These are phyloP conservation scores for Meloidogyne chitwoodi DNA, from an alignment of 1,140 invertebrate species.

Conservation along the genomic window DNA sequence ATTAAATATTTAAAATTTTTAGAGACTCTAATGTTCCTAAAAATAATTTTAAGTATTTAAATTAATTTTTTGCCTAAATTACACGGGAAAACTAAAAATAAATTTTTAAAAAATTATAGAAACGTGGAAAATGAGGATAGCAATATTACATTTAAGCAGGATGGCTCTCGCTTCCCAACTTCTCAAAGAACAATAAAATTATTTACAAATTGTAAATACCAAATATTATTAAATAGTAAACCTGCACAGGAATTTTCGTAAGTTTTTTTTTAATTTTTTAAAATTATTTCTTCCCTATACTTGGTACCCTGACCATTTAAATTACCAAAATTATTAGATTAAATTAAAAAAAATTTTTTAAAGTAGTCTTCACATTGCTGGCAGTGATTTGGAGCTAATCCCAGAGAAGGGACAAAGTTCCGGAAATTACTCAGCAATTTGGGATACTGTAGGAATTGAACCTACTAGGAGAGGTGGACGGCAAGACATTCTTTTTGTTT, in stretches of 20 bases:
- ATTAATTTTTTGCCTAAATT: too few species aligned
- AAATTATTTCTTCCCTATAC: background rate
- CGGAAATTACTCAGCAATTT: conserved; percentile 37
- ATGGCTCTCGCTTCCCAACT: conserved; percentile 24
- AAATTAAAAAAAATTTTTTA: background rate
- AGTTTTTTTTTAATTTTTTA: conserved; percentile 2
- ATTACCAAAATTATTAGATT: background rate
- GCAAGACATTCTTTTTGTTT: conserved; percentile 37
- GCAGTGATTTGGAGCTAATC: conserved; percentile 39
- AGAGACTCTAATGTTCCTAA: too few species aligned
- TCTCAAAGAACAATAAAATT: conserved; percentile 30
- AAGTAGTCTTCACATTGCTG: conserved; percentile 33
- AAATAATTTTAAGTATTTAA: too few species aligned
- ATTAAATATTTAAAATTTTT: too few species aligned
- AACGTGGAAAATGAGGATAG: background rate
- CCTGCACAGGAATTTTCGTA: conserved; percentile 30
- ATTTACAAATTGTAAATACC: conserved; percentile 28
- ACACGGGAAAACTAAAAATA: too few species aligned
- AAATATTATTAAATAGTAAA: conserved; percentile 21
- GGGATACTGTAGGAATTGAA: conserved; percentile 43
- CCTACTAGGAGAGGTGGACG: conserved; percentile 34
- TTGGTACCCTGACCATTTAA: background rate
- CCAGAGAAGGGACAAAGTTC: background rate
- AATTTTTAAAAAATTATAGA: background rate
- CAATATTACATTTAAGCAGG: conserved; percentile 30